Evolutionary conservation across 2,888 invertebrate species (phyloP), one percentile per base, ranked within the genome.

Genomic region (Hipparchia semele): DNA sequence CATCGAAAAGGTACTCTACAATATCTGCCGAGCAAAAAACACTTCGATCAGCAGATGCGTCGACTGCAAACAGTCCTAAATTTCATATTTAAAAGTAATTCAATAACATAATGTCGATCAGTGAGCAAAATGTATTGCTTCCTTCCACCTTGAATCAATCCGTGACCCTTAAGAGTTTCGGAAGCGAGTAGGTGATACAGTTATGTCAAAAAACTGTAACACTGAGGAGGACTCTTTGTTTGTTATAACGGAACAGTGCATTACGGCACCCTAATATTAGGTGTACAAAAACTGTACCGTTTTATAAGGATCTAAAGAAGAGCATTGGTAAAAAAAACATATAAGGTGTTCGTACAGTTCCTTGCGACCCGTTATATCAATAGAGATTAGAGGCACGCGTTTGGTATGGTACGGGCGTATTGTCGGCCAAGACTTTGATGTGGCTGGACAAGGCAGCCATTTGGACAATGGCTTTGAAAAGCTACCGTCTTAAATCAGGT

Each of bases 31-130:
- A 75, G 80, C 84, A 90, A 90, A 90, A 83, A 84, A 82, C 79
- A 79, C 79, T 83, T 80, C 80, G 83, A 82, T 82, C 80, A 87
- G 91, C 93, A 94, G 93, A 94, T 94, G 93, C 87, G 39, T 81
- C 87, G 86, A 88, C 84, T 87, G 89, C 90, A 90, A 92, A 90
- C 86, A 89, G 86, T 82, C 81, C 83, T 85, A 82, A 82, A 86
- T 82, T 87, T 91, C 88, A 90, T 89, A 90, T 88, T 90, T 84
- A 85, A 90, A 88, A 92, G 93, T 92, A 92, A 93, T 93, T 91
- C 92, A 92, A 93, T 94, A 94, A 93, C 93, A 90, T 91, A 92
- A 92, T 90, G 90, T 89, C 84, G 89, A 92, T 91, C 87, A 87
- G 82, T 80, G 81, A 84, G 86, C 88, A 89, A 90, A 91, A 93